Conservation (phyloP, 64 coral and sea anemone genomes). For the Pocillopora verrucosa region DNA sequence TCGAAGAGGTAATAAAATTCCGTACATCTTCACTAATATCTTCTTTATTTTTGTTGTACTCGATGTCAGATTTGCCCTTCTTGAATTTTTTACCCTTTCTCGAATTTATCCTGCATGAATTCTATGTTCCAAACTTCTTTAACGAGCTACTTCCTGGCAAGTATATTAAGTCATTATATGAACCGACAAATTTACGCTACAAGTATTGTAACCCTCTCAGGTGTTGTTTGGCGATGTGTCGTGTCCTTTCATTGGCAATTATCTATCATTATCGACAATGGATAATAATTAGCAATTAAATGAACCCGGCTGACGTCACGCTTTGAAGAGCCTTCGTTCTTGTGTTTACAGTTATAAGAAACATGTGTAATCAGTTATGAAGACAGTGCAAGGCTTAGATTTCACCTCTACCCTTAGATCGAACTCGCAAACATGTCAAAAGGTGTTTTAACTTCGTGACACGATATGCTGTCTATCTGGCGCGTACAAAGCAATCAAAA, state of each 20-base stretch:
- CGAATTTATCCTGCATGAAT: too few species aligned
- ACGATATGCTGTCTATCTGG: neutral
- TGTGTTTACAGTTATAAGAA: slow-evolving; percentile 73
- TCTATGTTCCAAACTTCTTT: too few species aligned
- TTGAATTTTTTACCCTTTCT: too few species aligned
- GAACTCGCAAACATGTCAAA: slow-evolving; percentile 54
- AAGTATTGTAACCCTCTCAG: slow-evolving; percentile 1
- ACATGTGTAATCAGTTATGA: slow-evolving; percentile 79
- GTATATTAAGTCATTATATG: neutral
- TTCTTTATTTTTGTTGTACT: too few species aligned
- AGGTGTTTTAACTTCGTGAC: slow-evolving; percentile 52
- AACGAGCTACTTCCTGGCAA: neutral
- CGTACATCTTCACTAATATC: too few species aligned
- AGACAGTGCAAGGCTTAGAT: slow-evolving; percentile 60
- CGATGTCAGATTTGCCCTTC: too few species aligned
- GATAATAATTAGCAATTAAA: slow-evolving; percentile 89
- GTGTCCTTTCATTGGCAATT: slow-evolving; percentile 22
- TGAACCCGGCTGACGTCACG: slow-evolving; percentile 79
- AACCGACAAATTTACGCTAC: neutral
- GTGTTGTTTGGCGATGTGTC: slow-evolving; percentile 11
- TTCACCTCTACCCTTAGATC: slow-evolving; percentile 51
- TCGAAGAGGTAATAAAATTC: too few species aligned
- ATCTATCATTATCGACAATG: slow-evolving; percentile 34
- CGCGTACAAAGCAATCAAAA: neutral
- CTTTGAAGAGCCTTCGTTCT: slow-evolving; percentile 37